Evolutionary conservation across 2,888 invertebrate genomes (phyloP), one percentile per base, ranked within the genome.

Genomic region (Philonicus albiceps): DNA sequence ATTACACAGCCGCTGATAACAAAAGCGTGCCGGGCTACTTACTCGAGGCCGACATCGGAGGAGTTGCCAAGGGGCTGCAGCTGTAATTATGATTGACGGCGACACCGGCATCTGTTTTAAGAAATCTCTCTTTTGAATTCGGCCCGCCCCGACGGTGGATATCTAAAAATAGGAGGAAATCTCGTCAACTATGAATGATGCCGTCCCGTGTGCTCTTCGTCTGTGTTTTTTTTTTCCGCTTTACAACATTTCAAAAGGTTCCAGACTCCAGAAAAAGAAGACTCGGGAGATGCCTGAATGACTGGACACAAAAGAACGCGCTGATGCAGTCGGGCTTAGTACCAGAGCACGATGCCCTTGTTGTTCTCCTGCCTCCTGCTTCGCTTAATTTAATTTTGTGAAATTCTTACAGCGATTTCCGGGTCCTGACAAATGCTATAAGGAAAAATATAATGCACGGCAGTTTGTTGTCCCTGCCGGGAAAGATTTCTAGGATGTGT

Each of bases 81-180:
- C 53, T 3, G n/a, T 80, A 80, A 80, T 80, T 53, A 80, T 43
- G 80, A 80, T 80, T 80, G 80, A 80, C 80, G 49, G 27, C 27
- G 27, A 80, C 53, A 49, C 30, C 31, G 80, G 80, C 80, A 80
- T 80, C 80, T 80, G 80, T 27, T 49, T 31, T 22, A 19, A 80
- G 19, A 53, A 19, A n/a, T 53, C 53, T 53, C 19, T 53, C 53
- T 27, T 13, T 49, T 27, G 27, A 49, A 27, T 43, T 13, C 80
- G 13, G 3, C 22, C 30, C 19, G 53, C 19, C 53, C 16, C 19
- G 53, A 19, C 40, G 40, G 40, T 43, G 49, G 16, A 6, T 49
- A 34, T 16, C 53, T 80, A 53, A 30, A 80, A 80, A 80, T 76
- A 76, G 40, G 19, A 43, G 40, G 76, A 22, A 37, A 80, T 27